Base-by-base conservation (phyloP, 2,888 invertebrate genomes). In the Xylocampa areola region DNA sequence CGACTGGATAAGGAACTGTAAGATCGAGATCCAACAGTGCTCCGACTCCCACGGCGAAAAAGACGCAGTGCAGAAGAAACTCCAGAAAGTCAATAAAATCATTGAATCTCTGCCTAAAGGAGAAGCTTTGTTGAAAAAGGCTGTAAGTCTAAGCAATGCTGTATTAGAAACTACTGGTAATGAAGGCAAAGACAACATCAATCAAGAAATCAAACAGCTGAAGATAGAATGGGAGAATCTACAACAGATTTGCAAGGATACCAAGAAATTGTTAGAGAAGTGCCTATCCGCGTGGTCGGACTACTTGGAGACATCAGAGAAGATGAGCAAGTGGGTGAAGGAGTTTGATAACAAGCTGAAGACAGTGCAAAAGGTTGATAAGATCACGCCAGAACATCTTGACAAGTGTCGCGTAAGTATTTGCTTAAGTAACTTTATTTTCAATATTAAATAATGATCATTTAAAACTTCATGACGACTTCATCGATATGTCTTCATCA, bases 1-100 rank as follows among this genome's bases (percentile, higher is more conserved):
- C 52, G 98, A 98, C 73, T 98, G 97, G 97, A 95, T 98, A 17
- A 95, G 97, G 21, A 96, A 96, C 77, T 95, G 96, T 11, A 96
- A 97, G 79, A 94, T 97, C n/a, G 96, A 97, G 69, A 95, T 98
- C 21, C 98, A 98, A 80, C 96, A 97, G 74, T 96, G 97, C 71
- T 96, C 97, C 2, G 98, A 98, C 84, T 96, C 97, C 0, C 98
- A 98, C 81, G 98, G 98, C 2, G 98, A 98, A 81, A 96, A 97
- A 72, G 96, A 96, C 43, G 95, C 95, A 48, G 96, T 97, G 0
- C 94, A 96, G 52, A 96, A 96, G 73, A 97, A 98, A 82, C 95
- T 97, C 23, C 95, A 95, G 41, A 97, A 96, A 77, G 95, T 98
- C 19, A 95, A 95, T 45, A 95, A 96, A 71, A 96, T 98, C 41